Percentiles rank a stretch among this genome's conserved stretches.
Conservation (phyloP, 2,113 vertebrate genomes). For the Spermophilus dauricus region DNA sequence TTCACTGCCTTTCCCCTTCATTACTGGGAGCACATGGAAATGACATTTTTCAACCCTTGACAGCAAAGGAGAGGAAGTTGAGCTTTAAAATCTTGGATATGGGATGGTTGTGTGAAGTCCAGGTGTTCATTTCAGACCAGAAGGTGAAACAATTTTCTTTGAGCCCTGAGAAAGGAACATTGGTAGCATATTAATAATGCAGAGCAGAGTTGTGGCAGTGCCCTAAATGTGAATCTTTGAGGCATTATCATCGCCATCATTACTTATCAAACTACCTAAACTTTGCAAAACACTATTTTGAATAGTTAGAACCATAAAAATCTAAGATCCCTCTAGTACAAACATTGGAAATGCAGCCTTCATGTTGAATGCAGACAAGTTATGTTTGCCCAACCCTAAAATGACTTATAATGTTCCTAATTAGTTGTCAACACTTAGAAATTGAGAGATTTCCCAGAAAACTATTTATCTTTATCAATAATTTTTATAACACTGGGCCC, state of each 20-base stretch:
- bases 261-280: neutral
- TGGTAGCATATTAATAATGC: neutral
- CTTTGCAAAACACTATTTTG: neutral
- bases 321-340: neutral
- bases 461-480: constrained; percentile 54
- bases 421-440: constrained; percentile 40
- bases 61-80: constrained; percentile 44
- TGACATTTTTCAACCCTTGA: constrained; percentile 51
- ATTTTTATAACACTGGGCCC: neutral
- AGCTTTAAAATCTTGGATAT: neutral
- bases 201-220: neutral
- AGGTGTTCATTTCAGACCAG: constrained; percentile 14
- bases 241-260: neutral
- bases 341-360: neutral
- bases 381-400: constrained; percentile 18
- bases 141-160: constrained; percentile 23
- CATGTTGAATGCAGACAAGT: neutral
- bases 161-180: neutral
- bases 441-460: neutral
- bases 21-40: constrained; percentile 41
- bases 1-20: constrained; percentile 51
- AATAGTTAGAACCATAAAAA: constrained; percentile 39
- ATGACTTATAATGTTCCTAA: constrained; percentile 9
- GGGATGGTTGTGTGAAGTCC: constrained; percentile 6
- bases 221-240: neutral